phyloP scores from a whole-genome alignment of 2,888 invertebrate species.

The Eurytoma adleriae region DNA sequence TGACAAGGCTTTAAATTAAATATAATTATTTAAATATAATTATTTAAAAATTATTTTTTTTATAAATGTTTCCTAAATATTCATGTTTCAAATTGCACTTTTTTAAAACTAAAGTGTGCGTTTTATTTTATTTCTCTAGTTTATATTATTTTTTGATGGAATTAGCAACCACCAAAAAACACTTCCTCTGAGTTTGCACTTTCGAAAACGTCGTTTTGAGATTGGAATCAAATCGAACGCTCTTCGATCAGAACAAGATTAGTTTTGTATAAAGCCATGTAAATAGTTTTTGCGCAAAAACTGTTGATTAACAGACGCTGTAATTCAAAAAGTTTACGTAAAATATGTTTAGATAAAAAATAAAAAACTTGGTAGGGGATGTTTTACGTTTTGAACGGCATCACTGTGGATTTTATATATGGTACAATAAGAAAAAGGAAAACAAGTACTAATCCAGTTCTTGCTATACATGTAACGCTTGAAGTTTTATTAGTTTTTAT shows the following conservation, averaged over 20 bases:
- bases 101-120: neutral
- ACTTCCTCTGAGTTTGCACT: neutral
- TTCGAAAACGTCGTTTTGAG: conserved; percentile 2
- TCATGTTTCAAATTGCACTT: neutral
- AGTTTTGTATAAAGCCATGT: conserved; percentile 69
- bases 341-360: conserved; percentile 33
- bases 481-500: conserved; percentile 40
- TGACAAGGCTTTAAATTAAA: neutral
- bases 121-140: neutral
- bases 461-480: conserved; percentile 44
- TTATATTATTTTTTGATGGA: neutral
- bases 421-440: conserved; percentile 27
- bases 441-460: conserved; percentile 21
- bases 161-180: neutral
- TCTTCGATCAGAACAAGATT: conserved; percentile 22
- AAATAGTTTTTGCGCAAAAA: conserved; percentile 64
- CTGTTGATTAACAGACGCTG: conserved; percentile 52
- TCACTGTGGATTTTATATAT: conserved; percentile 45
- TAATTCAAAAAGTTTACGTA: conserved; percentile 24
- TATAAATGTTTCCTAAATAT: neutral
- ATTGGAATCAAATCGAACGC: conserved; percentile 39
- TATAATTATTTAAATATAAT: neutral
- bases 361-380: conserved; percentile 6
- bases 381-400: conserved; percentile 36
- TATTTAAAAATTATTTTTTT: neutral